Base-by-base conservation (phyloP, 2,797 vertebrate genomes). In the Hirundo rustica region DNA sequence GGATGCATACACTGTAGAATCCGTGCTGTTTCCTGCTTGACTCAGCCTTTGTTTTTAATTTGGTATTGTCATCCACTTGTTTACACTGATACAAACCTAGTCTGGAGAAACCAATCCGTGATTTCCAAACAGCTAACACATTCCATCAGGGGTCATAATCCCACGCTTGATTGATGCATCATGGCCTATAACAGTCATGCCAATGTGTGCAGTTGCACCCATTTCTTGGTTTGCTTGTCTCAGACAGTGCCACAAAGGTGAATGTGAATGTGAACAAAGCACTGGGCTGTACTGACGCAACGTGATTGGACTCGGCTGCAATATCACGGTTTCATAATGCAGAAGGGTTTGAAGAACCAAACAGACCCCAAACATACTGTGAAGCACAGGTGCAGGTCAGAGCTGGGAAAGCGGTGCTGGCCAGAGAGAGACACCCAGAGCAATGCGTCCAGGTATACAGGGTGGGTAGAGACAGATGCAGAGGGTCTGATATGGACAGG, bases 21-120 rank as follows among this genome's bases (percentile, higher is more conserved):
- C 62, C 81, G 45, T 66, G 51, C 50, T 62, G 68, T 71, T 86
- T 89, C 92, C 92, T 94, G 34, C 64, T 78, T 96, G 95, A 94
- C 64, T 95, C 95, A 95, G 58, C 44, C 40, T 76, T 91, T 92
- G 80, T 60, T 95, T 83, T 87, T 57, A 29, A 48, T 82, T 76
- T 84, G 65, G 42, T 81, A 74, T 45, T 57, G 57, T 85, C 72
- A 81, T 60, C 55, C 29, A 38, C 80, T 51, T 91, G 85, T 93
- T 92, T 91, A 94, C 57, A 42, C 54, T 16, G 55, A 89, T 65
- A 77, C 38, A 88, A 73, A 58, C 64, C 65, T 22, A 25, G 80
- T 76, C 83, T 85, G 83, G 71, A 88, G 75, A 85, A 94, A 79
- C 44, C 60, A 82, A 86, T 60, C 32, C 0, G 0, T 8, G 34